Evolutionary conservation across 2,888 invertebrate genomes (phyloP).

Genomic region (Germaria angustata): DNA sequence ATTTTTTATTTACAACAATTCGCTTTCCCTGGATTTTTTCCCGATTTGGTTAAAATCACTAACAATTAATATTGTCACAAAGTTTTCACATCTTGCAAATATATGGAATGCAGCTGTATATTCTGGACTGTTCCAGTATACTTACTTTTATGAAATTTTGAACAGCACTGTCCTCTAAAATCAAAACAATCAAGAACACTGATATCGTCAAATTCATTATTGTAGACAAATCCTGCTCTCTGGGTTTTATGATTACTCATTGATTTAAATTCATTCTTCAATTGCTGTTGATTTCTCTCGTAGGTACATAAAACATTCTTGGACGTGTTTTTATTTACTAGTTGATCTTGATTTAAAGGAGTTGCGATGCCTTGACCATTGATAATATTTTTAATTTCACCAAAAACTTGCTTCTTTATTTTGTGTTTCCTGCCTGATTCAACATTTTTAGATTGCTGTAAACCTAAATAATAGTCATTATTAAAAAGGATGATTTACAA

Average conservation of each 20-base stretch:
- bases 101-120: too few species aligned
- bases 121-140: too few species aligned
- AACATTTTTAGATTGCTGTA: neutral
- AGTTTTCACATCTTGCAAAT: too few species aligned
- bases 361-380: conserved; percentile 20
- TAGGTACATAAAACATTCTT: neutral
- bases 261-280: neutral
- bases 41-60: neutral
- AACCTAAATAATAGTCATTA: neutral
- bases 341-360: conserved; percentile 3
- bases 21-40: too few species aligned
- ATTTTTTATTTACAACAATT: too few species aligned
- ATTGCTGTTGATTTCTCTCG: neutral
- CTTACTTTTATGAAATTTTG: conserved; percentile 33
- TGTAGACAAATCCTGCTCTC: neutral
- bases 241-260: neutral
- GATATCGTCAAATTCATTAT: neutral
- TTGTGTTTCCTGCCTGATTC: conserved; percentile 23
- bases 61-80: too few species aligned
- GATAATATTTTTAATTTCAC: conserved; percentile 51
- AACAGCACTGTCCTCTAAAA: conserved; percentile 45
- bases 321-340: neutral
- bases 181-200: conserved; percentile 26
- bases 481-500: neutral
- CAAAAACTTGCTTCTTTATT: conserved; percentile 40